Conservation (phyloP, 2,797 vertebrate species). For the Acanthis flammea region DNA sequence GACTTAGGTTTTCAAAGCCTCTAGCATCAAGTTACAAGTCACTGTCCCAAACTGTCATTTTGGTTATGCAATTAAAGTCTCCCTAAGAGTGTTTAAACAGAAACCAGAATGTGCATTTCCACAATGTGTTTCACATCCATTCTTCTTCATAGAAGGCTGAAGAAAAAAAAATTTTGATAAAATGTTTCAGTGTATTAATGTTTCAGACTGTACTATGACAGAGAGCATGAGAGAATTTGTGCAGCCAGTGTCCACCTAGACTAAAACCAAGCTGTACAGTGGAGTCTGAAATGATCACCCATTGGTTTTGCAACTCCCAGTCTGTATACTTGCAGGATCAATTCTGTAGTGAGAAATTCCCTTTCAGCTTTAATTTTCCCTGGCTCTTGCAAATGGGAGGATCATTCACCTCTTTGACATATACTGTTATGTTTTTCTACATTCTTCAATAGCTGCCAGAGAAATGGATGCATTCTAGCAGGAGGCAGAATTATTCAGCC, state of each 20-base stretch:
- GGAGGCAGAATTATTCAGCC: not conserved
- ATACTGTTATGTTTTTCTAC: not conserved
- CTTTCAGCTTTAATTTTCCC: slow-evolving; percentile 3
- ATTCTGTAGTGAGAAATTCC: not conserved
- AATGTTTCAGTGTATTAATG: not conserved
- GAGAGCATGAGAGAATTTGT: not conserved
- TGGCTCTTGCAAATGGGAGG: not conserved
- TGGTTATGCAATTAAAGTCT: not conserved
- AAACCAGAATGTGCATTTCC: not conserved
- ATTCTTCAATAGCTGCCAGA: not conserved
- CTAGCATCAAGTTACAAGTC: slow-evolving; percentile 27
- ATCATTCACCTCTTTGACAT: slow-evolving; percentile 22
- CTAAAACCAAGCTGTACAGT: not conserved
- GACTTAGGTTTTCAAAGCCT: slow-evolving; percentile 5
- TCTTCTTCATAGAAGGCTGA: not conserved
- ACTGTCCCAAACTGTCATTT: slow-evolving; percentile 16
- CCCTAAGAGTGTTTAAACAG: not conserved
- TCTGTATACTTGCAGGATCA: not conserved
- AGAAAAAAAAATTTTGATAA: not conserved
- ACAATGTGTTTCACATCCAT: not conserved
- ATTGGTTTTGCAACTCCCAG: not conserved
- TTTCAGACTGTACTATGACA: not conserved
- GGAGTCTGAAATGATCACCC: not conserved
- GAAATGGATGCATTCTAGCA: not conserved
- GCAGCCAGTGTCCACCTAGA: not conserved